Evolutionary conservation across 1,140 invertebrate species (phyloP).

Genomic region (Platyura marginata): DNA sequence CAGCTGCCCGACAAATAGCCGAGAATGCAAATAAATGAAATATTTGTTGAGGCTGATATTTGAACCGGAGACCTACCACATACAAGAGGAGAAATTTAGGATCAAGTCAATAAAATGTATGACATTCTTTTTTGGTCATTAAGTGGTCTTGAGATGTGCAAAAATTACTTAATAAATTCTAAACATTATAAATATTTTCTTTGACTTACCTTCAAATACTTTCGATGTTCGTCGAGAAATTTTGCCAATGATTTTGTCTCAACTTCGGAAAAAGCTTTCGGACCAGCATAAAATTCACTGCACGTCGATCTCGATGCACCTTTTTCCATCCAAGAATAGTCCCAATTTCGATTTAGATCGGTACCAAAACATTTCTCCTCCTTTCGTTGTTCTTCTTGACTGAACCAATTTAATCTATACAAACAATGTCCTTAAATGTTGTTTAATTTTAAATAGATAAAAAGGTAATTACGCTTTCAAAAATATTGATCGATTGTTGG

Average conservation of each 20-base stretch:
- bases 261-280: conserved; percentile 63
- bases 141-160: too few species aligned
- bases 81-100: too few species aligned
- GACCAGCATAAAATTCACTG: conserved; percentile 59
- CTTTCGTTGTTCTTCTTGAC: conserved; percentile 9
- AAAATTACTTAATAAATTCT: too few species aligned
- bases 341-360: conserved; percentile 53
- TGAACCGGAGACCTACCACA: too few species aligned
- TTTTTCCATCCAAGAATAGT: conserved; percentile 43
- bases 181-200: too few species aligned
- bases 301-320: conserved; percentile 62
- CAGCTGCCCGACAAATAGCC: too few species aligned
- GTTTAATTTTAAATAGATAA: too few species aligned
- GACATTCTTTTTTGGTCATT: too few species aligned
- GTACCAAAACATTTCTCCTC: conserved; percentile 29
- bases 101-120: too few species aligned
- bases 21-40: background rate
- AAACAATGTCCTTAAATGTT: background rate
- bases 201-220: conserved; percentile 46
- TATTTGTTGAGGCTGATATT: too few species aligned
- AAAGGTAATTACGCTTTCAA: too few species aligned
- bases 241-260: conserved; percentile 53
- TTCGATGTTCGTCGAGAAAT: conserved; percentile 34
- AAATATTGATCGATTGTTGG: too few species aligned
- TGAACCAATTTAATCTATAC: conserved; percentile 16